A percentile compares a stretch with the other conserved stretches of the same genome.
These are phyloP conservation scores for Cherax destructor DNA, from an alignment of 1,140 invertebrate species.

Conservation along the genomic window DNA sequence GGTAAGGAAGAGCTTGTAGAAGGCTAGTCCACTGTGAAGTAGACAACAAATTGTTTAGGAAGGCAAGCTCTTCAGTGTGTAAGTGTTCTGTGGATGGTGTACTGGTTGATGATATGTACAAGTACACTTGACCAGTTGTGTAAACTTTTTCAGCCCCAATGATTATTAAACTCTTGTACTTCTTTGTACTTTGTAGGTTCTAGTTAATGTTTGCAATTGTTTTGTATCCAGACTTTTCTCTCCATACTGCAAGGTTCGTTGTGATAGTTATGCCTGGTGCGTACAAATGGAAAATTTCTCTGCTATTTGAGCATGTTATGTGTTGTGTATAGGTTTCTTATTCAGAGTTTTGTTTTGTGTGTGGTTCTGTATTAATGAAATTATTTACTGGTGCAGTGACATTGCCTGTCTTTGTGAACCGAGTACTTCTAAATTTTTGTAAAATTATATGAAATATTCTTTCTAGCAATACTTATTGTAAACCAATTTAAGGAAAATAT, in stretches of 20 bases:
- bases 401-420: no score
- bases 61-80: constrained; percentile 12
- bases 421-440: not conserved
- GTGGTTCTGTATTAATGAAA: not conserved
- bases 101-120: constrained; percentile 34
- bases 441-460: not conserved
- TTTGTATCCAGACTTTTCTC: constrained; percentile 55
- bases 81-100: not conserved
- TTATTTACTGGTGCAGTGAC: no score
- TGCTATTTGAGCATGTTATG: constrained; percentile 14
- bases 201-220: constrained; percentile 32
- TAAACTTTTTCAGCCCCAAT: constrained; percentile 11
- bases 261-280: constrained; percentile 55
- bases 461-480: no score
- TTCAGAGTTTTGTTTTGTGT: constrained; percentile 38
- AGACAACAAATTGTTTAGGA: not conserved
- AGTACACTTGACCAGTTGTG: constrained; percentile 21
- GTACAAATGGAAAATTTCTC: constrained; percentile 32
- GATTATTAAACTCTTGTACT: constrained; percentile 32
- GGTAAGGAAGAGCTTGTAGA: constrained; percentile 4
- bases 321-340: constrained; percentile 20
- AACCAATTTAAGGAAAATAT: not conserved
- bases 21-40: constrained; percentile 19
- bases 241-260: constrained; percentile 54
- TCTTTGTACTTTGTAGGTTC: not conserved